Base-by-base conservation (phyloP, 1,140 invertebrate species). In the Cyclargus thomasi region DNA sequence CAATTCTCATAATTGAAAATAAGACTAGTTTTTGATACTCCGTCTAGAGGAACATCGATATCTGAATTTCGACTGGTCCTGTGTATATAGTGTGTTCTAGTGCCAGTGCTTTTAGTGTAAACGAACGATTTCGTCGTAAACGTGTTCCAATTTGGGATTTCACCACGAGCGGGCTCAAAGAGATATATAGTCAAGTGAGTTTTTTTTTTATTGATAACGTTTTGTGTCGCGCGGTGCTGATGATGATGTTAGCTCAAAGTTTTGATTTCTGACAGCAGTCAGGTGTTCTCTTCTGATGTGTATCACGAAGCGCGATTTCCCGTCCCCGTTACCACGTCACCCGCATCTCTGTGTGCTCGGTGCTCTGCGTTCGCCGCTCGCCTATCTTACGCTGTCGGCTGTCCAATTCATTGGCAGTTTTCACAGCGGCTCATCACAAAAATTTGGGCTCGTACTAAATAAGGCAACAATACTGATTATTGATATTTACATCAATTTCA, bases 151-250 rank as follows among this genome's bases (percentile, higher is more conserved):
- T 83, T 88, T 83, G 70, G 86, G 81, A 87, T 85, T 90, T 90
- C 87, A 90, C 77, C 87, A 90, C 87, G 87, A 90, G 84, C 85
- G 87, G 87, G 83, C 81, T 90, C 71, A 88, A 90, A 83, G 86
- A 90, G 85, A 77, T 90, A 80, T 90, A 90, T 82, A 83, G 87
- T 83, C 87, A 88, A 87, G 87, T 90, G 75, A 85, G 87, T 84
- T 77, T 22, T 11, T 11, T 59, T 84, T 77, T 22, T 11, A 22
- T 59, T 59, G 18, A 59, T 59, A 59, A 7, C 18, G 55, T 20
- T 59, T 59, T 22, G 20, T 59, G 55, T 59, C 17, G 55, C 17
- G 17, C 20, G 17, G 10, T 59, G 18, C 18, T 55, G 18, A 17
- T 17, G 55, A 55, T 55, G 18, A 55, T 55, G 39, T 8, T 20